A percentile compares a stretch with the other conserved stretches of the same genome.
These are phyloP conservation scores for Amblyornis subalaris DNA, from an alignment of 2,113 vertebrate genomes.

Conservation along the genomic window DNA sequence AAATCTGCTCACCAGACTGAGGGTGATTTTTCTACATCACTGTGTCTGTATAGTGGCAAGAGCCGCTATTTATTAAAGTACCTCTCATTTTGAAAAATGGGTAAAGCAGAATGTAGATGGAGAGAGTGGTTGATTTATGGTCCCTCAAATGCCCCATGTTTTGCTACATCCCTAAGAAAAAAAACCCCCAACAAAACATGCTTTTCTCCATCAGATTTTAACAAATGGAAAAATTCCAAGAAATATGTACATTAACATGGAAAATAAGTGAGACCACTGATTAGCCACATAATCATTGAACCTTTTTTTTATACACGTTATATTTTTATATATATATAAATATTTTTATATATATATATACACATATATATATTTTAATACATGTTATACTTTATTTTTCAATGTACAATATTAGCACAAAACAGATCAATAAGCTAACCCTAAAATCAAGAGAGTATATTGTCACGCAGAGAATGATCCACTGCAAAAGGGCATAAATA, in stretches of 20 bases:
- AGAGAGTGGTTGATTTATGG: neutral
- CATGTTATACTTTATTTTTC: neutral
- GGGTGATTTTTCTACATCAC: neutral
- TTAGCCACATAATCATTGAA: neutral
- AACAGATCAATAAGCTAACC: neutral
- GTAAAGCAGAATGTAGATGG: neutral
- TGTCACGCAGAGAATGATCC: neutral
- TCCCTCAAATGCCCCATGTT: neutral
- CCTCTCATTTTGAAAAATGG: slow-evolving; percentile 13
- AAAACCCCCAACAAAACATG: neutral
- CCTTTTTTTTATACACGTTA: too few relatives aligned
- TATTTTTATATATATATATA: too few relatives aligned
- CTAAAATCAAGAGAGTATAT: neutral
- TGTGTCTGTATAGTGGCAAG: neutral
- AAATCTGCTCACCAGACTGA: neutral
- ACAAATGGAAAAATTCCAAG: neutral
- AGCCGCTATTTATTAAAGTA: neutral
- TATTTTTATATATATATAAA: too few relatives aligned
- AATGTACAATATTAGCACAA: neutral
- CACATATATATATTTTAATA: too few relatives aligned
- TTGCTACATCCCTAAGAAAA: neutral
- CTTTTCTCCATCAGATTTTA: neutral
- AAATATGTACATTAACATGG: neutral
- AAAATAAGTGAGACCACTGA: neutral
- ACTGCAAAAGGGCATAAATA: neutral